These are phyloP conservation scores for Amphipyra berbera DNA, from an alignment of 2,888 invertebrate species.

Conservation along the genomic window DNA sequence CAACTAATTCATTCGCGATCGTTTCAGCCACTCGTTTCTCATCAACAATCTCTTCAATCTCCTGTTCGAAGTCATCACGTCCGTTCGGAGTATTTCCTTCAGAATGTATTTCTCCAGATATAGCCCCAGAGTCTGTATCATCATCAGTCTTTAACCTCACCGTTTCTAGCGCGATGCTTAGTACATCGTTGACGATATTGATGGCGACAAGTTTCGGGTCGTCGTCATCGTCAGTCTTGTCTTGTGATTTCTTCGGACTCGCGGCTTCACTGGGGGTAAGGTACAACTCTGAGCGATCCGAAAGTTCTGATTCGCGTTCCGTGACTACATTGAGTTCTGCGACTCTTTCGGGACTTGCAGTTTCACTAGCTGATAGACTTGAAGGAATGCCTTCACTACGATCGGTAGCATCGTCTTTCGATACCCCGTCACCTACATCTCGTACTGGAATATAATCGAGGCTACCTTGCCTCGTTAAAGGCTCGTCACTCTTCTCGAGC, in stretches of 20 bases:
- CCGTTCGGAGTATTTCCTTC: slow-evolving; percentile 87
- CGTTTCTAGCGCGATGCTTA: slow-evolving; percentile 84
- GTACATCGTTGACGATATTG: slow-evolving; percentile 86
- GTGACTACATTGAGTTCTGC: slow-evolving; percentile 78
- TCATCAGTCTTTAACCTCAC: slow-evolving; percentile 84
- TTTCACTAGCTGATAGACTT: slow-evolving; percentile 85
- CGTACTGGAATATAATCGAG: slow-evolving; percentile 87
- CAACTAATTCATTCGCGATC: slow-evolving; percentile 79
- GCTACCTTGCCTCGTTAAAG: slow-evolving; percentile 82
- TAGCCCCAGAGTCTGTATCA: slow-evolving; percentile 86
- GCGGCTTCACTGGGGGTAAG: slow-evolving; percentile 92
- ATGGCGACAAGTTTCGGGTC: slow-evolving; percentile 84
- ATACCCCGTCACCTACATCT: slow-evolving; percentile 82
- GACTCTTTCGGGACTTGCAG: slow-evolving; percentile 84
- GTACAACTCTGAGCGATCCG: slow-evolving; percentile 92
- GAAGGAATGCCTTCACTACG: slow-evolving; percentile 87
- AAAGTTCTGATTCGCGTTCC: slow-evolving; percentile 91
- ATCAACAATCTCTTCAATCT: slow-evolving; percentile 80
- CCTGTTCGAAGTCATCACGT: slow-evolving; percentile 83
- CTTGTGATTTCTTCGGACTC: slow-evolving; percentile 84
- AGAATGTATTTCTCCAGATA: slow-evolving; percentile 83
- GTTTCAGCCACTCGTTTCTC: slow-evolving; percentile 77
- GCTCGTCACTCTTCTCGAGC: slow-evolving; percentile 78
- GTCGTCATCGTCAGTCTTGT: slow-evolving; percentile 77
- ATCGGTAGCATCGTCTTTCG: slow-evolving; percentile 84